Evolutionary conservation across 2,113 vertebrate species (phyloP).

Genomic region (Lamprologus lemairii): DNA sequence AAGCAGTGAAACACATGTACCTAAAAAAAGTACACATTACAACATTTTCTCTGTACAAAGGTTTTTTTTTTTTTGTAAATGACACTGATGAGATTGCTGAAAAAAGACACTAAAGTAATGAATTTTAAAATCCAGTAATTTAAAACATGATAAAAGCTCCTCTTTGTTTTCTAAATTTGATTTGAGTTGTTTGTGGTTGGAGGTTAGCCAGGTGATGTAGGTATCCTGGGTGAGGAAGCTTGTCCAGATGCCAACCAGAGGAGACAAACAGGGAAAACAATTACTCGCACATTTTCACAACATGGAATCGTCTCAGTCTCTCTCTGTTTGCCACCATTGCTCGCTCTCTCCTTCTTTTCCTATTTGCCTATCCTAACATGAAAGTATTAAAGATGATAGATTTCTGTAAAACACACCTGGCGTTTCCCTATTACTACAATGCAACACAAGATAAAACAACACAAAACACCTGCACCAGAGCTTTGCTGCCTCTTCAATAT

Average conservation of each 20-base stretch:
- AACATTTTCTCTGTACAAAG: neutral
- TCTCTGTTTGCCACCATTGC: neutral
- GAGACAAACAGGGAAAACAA: neutral
- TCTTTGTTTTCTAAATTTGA: neutral
- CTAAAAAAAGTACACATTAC: neutral
- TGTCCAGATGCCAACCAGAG: neutral
- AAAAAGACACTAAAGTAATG: neutral
- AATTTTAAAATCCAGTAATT: neutral
- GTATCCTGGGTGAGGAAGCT: neutral
- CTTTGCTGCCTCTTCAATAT: constrained; percentile 33
- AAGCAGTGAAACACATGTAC: neutral
- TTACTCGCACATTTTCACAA: neutral
- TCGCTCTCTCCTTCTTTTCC: neutral
- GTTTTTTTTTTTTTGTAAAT: fast-evolving
- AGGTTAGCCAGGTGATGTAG: neutral
- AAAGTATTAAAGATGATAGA: neutral
- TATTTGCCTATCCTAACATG: neutral
- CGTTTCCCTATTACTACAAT: neutral
- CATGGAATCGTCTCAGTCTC: neutral
- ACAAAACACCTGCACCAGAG: neutral
- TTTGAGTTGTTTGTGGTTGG: neutral
- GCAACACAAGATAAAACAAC: neutral
- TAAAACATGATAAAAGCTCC: neutral
- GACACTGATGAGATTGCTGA: neutral
- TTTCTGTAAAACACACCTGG: constrained; percentile 35